Percentiles rank a stretch among this genome's conserved stretches.
Conservation (phyloP, 2,888 invertebrate species). For the Hemistola chrysoprasaria region DNA sequence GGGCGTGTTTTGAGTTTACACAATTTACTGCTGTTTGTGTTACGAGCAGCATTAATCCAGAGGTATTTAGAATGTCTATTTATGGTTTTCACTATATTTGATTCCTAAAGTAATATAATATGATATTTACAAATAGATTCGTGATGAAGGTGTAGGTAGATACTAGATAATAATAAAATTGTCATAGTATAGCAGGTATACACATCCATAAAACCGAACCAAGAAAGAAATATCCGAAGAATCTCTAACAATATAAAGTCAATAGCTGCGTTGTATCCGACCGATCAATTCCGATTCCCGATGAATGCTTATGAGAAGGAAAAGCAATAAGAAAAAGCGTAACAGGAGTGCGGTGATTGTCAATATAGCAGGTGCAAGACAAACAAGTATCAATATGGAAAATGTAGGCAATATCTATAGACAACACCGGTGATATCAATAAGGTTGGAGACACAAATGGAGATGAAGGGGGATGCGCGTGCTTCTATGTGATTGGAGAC, state of each 20-base stretch:
- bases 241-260: constrained; percentile 48
- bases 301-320: constrained; percentile 48
- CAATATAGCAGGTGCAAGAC: constrained; percentile 60
- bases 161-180: too few species aligned
- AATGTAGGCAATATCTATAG: constrained; percentile 41
- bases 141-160: too few species aligned
- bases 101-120: too few species aligned
- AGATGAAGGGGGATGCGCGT: constrained; percentile 53
- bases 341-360: constrained; percentile 47
- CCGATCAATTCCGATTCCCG: constrained; percentile 46
- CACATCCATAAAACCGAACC: too few species aligned
- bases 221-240: too few species aligned
- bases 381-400: constrained; percentile 68
- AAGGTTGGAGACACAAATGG: constrained; percentile 44
- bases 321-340: constrained; percentile 54
- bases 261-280: constrained; percentile 53
- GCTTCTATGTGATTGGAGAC: constrained; percentile 48
- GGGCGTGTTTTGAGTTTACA: constrained; percentile 61
- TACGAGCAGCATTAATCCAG: constrained; percentile 55
- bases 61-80: too few species aligned
- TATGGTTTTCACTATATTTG: too few species aligned
- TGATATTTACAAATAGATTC: too few species aligned
- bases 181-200: too few species aligned
- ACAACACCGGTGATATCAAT: constrained; percentile 57
- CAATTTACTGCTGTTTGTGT: constrained; percentile 60